These are phyloP conservation scores for Plecturocebus donacophilus DNA, from an alignment of 2,113 vertebrate species.

Conservation along the genomic window DNA sequence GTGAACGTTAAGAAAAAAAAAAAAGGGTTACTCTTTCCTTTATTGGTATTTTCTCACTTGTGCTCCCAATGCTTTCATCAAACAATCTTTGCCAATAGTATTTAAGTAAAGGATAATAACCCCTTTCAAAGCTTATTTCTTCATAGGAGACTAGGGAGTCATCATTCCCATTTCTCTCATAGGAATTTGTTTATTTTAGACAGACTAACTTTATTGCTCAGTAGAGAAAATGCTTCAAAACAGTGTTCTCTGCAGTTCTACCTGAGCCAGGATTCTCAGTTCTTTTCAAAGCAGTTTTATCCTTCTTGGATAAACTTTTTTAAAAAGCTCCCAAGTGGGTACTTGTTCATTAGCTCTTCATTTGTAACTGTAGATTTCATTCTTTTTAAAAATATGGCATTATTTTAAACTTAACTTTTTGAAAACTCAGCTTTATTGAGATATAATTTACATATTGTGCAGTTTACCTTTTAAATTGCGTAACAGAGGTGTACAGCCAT, in stretches of 20 bases:
- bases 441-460: not conserved
- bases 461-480: not conserved
- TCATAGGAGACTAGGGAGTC: not conserved
- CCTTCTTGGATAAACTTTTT: not conserved
- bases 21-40: not conserved
- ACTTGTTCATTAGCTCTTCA: not conserved
- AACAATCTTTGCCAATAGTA: not conserved
- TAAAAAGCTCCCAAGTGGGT: not conserved
- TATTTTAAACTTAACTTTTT: not conserved
- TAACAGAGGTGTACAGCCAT: not conserved
- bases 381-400: not conserved
- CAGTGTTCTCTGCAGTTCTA: not conserved
- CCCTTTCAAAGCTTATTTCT: not conserved
- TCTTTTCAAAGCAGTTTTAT: slow-evolving; percentile 38
- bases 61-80: not conserved
- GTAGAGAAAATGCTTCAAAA: not conserved
- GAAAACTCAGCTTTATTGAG: not conserved
- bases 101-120: not conserved
- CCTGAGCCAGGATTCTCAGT: not conserved
- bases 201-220: not conserved
- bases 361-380: not conserved
- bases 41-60: not conserved
- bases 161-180: not conserved
- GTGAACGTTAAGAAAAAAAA: not conserved
- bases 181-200: slow-evolving; percentile 10